Evolutionary conservation across 2,113 vertebrate species (phyloP).

Genomic region (Anarrhichthys ocellatus): DNA sequence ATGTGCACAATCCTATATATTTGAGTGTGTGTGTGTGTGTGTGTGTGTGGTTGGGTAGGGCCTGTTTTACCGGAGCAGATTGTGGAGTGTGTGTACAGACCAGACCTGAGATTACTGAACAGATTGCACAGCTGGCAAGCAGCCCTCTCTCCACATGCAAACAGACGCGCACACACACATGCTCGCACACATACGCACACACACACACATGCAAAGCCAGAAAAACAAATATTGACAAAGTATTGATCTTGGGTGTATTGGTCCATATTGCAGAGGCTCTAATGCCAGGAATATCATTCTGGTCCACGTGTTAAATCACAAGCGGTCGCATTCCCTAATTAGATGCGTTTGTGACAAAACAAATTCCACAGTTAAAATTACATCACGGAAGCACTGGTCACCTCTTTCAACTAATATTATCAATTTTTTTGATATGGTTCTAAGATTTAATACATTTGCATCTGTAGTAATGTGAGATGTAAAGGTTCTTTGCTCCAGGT

Average conservation of each 20-base stretch:
- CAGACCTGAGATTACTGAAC: slow-evolving; percentile 81
- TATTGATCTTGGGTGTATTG: slow-evolving; percentile 75
- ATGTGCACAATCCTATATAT: no score
- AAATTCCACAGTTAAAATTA: slow-evolving; percentile 14
- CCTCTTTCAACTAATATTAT: background rate
- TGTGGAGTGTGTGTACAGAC: slow-evolving; percentile 76
- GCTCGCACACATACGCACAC: slow-evolving; percentile 48
- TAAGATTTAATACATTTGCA: background rate
- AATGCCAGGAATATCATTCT: slow-evolving; percentile 70
- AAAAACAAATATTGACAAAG: slow-evolving; percentile 78
- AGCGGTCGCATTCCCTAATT: slow-evolving; percentile 34
- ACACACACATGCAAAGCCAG: slow-evolving; percentile 37
- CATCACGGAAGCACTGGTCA: background rate
- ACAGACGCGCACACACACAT: slow-evolving; percentile 24
- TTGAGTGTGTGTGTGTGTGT: slow-evolving; percentile 33
- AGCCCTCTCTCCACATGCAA: slow-evolving; percentile 70
- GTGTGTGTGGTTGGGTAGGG: slow-evolving; percentile 17
- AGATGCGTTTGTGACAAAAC: slow-evolving; percentile 34
- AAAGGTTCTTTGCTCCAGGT: background rate
- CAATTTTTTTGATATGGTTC: background rate
- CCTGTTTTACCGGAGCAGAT: slow-evolving; percentile 72
- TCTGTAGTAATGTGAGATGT: background rate
- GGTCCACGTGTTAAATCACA: slow-evolving; percentile 56
- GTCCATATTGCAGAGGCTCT: slow-evolving; percentile 65
- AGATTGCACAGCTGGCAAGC: slow-evolving; percentile 81